These are phyloP conservation scores for Microcebus lehilahytsara DNA, from an alignment of 2,113 vertebrate genomes.

Conservation along the genomic window DNA sequence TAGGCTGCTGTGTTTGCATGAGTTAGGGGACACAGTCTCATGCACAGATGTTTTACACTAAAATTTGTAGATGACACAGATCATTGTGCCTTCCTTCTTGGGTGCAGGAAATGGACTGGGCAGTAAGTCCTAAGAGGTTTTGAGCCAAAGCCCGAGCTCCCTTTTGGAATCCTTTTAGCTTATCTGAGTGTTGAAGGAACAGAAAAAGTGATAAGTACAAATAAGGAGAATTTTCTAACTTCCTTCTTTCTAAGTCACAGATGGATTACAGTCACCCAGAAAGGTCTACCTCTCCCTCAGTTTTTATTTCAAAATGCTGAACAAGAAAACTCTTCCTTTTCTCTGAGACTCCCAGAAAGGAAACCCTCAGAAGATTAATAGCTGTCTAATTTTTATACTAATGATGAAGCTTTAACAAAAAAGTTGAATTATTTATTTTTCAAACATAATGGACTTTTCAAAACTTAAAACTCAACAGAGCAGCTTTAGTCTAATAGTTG, in stretches of 20 bases:
- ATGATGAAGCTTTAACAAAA: constrained; percentile 79
- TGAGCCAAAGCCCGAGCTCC: not conserved
- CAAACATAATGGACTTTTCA: constrained; percentile 79
- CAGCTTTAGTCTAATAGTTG: constrained; percentile 73
- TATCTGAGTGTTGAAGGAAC: not conserved
- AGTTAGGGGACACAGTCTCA: constrained; percentile 86
- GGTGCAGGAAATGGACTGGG: constrained; percentile 49
- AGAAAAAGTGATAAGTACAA: not conserved
- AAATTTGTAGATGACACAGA: constrained; percentile 89
- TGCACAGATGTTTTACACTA: constrained; percentile 92
- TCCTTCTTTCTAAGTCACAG: not conserved
- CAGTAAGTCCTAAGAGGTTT: not conserved
- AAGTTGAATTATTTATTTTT: constrained; percentile 79
- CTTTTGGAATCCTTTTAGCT: not conserved
- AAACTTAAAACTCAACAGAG: constrained; percentile 81
- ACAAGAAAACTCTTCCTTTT: constrained; percentile 10
- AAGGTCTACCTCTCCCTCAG: not conserved
- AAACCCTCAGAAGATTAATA: constrained; percentile 62
- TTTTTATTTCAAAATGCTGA: constrained; percentile 23
- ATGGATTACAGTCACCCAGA: not conserved
- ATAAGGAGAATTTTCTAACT: not conserved
- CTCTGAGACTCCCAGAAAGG: constrained; percentile 61
- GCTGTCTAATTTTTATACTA: constrained; percentile 78
- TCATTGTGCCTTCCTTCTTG: constrained; percentile 81
- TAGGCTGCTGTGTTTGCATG: constrained; percentile 76